phyloP scores from a whole-genome alignment of 1,140 invertebrate genomes.

The Acromyrmex heyeri region DNA sequence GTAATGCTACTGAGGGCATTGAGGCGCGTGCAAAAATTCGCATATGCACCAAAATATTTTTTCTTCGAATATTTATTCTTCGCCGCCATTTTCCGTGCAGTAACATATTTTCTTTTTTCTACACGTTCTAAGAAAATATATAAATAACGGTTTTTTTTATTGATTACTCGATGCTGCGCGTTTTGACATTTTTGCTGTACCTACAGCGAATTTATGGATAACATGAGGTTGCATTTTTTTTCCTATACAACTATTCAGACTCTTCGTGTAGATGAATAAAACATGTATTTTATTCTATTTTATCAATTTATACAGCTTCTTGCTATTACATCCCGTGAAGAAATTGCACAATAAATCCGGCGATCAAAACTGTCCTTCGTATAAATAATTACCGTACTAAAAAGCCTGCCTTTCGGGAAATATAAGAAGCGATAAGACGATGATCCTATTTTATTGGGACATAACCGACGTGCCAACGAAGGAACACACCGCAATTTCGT shows the following conservation, averaged over 20 bases:
- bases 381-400: conserved; percentile 8
- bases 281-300: background rate
- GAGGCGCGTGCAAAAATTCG: background rate
- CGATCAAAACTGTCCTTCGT: background rate
- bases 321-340: background rate
- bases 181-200: background rate
- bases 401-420: background rate
- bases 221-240: background rate
- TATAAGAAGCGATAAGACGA: conserved; percentile 31
- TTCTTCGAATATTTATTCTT: conserved; percentile 7
- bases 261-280: background rate
- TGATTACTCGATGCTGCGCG: background rate
- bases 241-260: background rate
- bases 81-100: background rate
- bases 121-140: background rate
- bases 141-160: background rate
- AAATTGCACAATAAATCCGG: background rate
- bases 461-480: background rate
- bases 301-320: conserved; percentile 13
- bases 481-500: background rate
- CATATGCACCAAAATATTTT: background rate
- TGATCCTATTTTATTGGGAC: conserved; percentile 37
- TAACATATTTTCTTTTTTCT: background rate
- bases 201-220: background rate
- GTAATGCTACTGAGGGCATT: background rate